These are phyloP conservation scores for Hydropsyche tenuis DNA, from an alignment of 1,140 invertebrate genomes.

Conservation along the genomic window DNA sequence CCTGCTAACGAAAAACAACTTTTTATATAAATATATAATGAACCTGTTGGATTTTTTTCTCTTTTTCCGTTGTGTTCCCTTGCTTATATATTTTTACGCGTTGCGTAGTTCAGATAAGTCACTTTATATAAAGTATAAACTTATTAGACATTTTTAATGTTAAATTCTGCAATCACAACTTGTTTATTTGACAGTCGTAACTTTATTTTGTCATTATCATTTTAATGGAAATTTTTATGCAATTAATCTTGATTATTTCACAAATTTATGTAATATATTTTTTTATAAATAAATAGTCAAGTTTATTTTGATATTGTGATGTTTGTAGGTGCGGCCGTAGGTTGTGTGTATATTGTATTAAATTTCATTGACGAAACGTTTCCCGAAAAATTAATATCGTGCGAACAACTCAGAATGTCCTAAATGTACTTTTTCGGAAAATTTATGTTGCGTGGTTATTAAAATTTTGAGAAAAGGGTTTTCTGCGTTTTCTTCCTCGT, in stretches of 20 bases:
- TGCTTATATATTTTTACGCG: background rate
- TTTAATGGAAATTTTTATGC: too few relatives aligned
- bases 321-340: background rate
- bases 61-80: background rate
- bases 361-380: background rate
- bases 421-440: too few relatives aligned
- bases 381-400: conserved; percentile 13
- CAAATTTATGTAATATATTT: background rate
- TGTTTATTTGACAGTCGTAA: too few relatives aligned
- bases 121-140: too few relatives aligned
- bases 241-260: background rate
- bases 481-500: too few relatives aligned
- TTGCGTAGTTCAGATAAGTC: too few relatives aligned
- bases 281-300: background rate
- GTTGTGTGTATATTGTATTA: background rate
- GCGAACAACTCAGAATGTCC: background rate
- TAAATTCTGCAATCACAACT: too few relatives aligned
- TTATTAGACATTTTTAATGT: too few relatives aligned
- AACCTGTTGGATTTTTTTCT: conserved; percentile 22
- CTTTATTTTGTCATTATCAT: too few relatives aligned
- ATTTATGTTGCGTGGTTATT: too few relatives aligned
- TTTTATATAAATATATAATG: conserved; percentile 30
- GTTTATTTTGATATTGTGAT: too few relatives aligned
- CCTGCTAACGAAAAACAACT: conserved; percentile 17
- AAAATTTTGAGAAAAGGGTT: too few relatives aligned